A percentile compares a stretch with the other conserved stretches of the same genome.
Evolutionary conservation across 1,140 invertebrate species (phyloP).

Genomic region (Tetranychus urticae): DNA sequence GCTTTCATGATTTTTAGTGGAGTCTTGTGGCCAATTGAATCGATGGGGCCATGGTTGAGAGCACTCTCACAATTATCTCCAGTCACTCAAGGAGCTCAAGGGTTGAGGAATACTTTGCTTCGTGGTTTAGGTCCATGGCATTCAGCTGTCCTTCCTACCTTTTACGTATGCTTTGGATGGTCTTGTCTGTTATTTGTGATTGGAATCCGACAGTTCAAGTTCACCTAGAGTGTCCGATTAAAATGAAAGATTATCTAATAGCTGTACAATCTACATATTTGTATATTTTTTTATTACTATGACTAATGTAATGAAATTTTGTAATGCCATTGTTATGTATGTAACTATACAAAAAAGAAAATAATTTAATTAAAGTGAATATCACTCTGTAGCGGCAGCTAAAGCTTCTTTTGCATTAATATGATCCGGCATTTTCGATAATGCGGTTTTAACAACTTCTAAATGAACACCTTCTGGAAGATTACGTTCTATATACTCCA

Average conservation of each 20-base stretch:
- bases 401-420: neutral
- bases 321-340: too few relatives aligned
- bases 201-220: neutral
- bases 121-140: conserved; percentile 59
- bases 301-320: too few relatives aligned
- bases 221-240: neutral
- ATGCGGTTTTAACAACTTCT: conserved; percentile 59
- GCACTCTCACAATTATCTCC: conserved; percentile 60
- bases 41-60: conserved; percentile 57
- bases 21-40: conserved; percentile 69
- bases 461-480: conserved; percentile 87
- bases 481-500: conserved; percentile 91
- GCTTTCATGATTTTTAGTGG: conserved; percentile 31
- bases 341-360: too few relatives aligned
- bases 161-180: conserved; percentile 59
- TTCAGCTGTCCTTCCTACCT: conserved; percentile 60
- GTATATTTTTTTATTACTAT: too few relatives aligned
- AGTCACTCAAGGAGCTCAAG: conserved; percentile 64
- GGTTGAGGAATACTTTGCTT: conserved; percentile 58
- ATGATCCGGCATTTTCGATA: conserved; percentile 7
- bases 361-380: too few relatives aligned
- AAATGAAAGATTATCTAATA: too few relatives aligned
- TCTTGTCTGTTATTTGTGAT: conserved; percentile 29
- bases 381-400: too few relatives aligned
- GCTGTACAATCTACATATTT: too few relatives aligned